These are phyloP conservation scores for Hololepta plana DNA, from an alignment of 2,888 invertebrate species.

Conservation along the genomic window DNA sequence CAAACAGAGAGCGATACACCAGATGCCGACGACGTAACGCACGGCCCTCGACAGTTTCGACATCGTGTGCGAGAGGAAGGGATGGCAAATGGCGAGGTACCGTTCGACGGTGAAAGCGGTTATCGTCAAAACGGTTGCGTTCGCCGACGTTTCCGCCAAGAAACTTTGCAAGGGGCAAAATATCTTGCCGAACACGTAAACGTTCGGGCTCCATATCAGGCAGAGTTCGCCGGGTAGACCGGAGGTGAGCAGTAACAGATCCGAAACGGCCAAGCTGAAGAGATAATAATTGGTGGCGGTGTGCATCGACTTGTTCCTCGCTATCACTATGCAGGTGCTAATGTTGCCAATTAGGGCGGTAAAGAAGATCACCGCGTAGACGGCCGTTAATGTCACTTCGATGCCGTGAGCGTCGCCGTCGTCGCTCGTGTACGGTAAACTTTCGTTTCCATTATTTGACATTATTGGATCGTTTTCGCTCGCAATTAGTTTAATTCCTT, in stretches of 20 bases:
- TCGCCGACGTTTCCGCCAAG: conserved; percentile 63
- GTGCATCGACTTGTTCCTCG: conserved; percentile 66
- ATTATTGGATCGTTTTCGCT: too few relatives aligned
- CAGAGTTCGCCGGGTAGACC: conserved; percentile 75
- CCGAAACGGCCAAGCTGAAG: conserved; percentile 71
- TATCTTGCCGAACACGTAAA: conserved; percentile 57
- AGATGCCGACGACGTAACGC: conserved; percentile 62
- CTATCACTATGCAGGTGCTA: conserved; percentile 70
- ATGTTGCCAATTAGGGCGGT: conserved; percentile 67
- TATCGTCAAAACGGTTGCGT: conserved; percentile 52
- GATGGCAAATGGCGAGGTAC: conserved; percentile 53
- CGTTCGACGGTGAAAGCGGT: conserved; percentile 54
- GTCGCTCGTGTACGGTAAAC: neutral
- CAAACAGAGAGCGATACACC: conserved; percentile 56
- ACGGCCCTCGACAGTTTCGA: conserved; percentile 72
- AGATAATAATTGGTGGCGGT: conserved; percentile 67
- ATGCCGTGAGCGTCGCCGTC: neutral
- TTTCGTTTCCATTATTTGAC: too few relatives aligned
- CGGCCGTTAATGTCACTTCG: conserved; percentile 39
- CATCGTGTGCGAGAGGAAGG: conserved; percentile 60
- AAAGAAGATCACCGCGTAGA: conserved; percentile 60
- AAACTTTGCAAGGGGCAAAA: conserved; percentile 65
- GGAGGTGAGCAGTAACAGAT: conserved; percentile 55
- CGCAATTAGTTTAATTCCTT: too few relatives aligned
- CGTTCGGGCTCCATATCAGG: conserved; percentile 57